These are phyloP conservation scores for Cheilosia variabilis DNA, from an alignment of 2,888 invertebrate species.

Conservation along the genomic window DNA sequence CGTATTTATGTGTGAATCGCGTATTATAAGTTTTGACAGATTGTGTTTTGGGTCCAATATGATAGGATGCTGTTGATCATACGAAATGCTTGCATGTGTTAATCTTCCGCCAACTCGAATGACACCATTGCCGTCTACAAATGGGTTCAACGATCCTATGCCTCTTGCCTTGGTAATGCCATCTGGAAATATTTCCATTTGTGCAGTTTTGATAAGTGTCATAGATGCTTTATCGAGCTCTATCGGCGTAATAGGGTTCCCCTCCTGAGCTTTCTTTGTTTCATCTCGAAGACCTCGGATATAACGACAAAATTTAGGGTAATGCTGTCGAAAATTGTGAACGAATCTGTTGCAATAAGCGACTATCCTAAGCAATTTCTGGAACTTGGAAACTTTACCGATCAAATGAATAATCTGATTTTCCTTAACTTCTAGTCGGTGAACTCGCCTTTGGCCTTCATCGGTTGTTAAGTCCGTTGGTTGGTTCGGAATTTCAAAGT, in stretches of 20 bases:
- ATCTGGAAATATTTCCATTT: background rate
- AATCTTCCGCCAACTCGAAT: conserved; percentile 2
- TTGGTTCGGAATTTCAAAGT: background rate
- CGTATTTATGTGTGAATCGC: background rate
- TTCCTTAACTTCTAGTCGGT: background rate
- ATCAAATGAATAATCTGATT: background rate
- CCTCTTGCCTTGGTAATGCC: background rate
- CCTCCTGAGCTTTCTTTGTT: background rate
- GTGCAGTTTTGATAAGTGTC: background rate
- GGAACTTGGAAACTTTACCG: background rate
- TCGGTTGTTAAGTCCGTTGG: background rate
- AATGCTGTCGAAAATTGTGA: background rate
- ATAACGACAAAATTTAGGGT: background rate
- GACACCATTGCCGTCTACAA: background rate
- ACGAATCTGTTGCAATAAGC: background rate
- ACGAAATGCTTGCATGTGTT: background rate
- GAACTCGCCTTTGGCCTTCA: conserved; percentile 1
- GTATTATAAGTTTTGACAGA: background rate
- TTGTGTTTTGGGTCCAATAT: background rate
- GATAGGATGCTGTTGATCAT: background rate
- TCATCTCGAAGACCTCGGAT: background rate
- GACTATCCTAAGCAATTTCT: background rate
- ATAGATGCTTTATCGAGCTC: background rate
- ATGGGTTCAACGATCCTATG: background rate
- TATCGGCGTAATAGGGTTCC: background rate